These are phyloP conservation scores for Danaus plexippus DNA, from an alignment of 1,140 invertebrate genomes.

Conservation along the genomic window DNA sequence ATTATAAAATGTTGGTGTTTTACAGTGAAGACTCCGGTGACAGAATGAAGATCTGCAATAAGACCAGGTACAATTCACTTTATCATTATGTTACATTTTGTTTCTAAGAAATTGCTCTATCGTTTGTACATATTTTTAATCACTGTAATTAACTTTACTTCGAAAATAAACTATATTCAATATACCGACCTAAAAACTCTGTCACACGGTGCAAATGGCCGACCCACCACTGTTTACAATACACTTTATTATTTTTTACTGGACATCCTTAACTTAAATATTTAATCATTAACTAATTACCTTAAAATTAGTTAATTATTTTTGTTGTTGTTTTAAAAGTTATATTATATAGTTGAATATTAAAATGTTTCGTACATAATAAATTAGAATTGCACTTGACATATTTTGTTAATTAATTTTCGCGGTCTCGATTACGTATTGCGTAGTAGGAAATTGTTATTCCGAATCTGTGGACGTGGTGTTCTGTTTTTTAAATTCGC, in stretches of 20 bases:
- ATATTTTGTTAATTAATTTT: constrained; percentile 35
- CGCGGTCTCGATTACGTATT: constrained; percentile 25
- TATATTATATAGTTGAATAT: neutral
- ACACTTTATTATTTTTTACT: constrained; percentile 45
- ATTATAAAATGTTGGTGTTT: constrained; percentile 66
- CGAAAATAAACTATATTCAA: constrained; percentile 42
- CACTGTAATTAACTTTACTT: constrained; percentile 40
- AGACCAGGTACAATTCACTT: constrained; percentile 60
- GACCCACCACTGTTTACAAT: constrained; percentile 70
- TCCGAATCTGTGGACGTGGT: constrained; percentile 21
- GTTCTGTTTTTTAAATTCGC: constrained; percentile 12
- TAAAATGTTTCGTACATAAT: constrained; percentile 12
- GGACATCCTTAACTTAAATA: constrained; percentile 23
- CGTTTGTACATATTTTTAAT: constrained; percentile 60
- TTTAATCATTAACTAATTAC: constrained; percentile 20
- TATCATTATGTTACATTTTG: constrained; percentile 52
- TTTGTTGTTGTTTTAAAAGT: constrained; percentile 19
- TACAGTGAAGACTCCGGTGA: constrained; percentile 65
- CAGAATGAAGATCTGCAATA: constrained; percentile 67
- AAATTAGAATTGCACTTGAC: constrained; percentile 35
- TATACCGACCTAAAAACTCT: constrained; percentile 65
- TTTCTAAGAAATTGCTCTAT: constrained; percentile 37
- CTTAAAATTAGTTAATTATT: constrained; percentile 42
- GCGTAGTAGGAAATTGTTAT: constrained; percentile 18
- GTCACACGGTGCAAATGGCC: constrained; percentile 71